Percentiles rank a stretch among this genome's conserved stretches.
Evolutionary conservation across 2,888 invertebrate species (phyloP).

Genomic region (Hemicrepidius hirtus): DNA sequence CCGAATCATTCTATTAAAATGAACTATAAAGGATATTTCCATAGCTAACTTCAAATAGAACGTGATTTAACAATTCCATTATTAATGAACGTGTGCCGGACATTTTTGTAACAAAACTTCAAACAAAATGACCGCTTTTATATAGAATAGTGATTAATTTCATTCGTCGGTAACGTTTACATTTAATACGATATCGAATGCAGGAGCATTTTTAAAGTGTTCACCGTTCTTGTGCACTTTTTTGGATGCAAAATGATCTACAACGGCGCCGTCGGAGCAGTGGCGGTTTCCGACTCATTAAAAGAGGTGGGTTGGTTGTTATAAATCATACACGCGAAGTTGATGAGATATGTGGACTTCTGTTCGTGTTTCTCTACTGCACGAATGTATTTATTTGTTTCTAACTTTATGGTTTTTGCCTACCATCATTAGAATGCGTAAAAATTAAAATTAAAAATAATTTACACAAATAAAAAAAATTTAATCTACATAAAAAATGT

Average conservation of each 20-base stretch:
- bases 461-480: too few relatives aligned
- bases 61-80: slow-evolving; percentile 31
- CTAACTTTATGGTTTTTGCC: slow-evolving; percentile 2
- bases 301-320: slow-evolving; percentile 39
- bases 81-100: slow-evolving; percentile 36
- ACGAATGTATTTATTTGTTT: slow-evolving; percentile 26
- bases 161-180: not conserved
- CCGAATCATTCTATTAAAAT: slow-evolving; percentile 25
- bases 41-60: slow-evolving; percentile 23
- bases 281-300: slow-evolving; percentile 44
- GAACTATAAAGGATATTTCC: slow-evolving; percentile 30
- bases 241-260: slow-evolving; percentile 39
- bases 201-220: slow-evolving; percentile 1
- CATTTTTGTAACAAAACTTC: slow-evolving; percentile 17
- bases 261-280: slow-evolving; percentile 44
- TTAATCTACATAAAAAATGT: too few relatives aligned
- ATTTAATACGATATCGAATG: slow-evolving; percentile 1
- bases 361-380: slow-evolving; percentile 31
- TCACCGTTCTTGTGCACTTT: slow-evolving; percentile 19
- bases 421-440: not conserved
- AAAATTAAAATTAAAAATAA: too few relatives aligned
- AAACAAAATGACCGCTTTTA: slow-evolving; percentile 35
- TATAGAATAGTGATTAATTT: slow-evolving; percentile 12
- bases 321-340: slow-evolving; percentile 43
- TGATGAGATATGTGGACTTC: slow-evolving; percentile 46